Evolutionary conservation across 2,888 invertebrate genomes (phyloP).

Genomic region (Andrena camellia): DNA sequence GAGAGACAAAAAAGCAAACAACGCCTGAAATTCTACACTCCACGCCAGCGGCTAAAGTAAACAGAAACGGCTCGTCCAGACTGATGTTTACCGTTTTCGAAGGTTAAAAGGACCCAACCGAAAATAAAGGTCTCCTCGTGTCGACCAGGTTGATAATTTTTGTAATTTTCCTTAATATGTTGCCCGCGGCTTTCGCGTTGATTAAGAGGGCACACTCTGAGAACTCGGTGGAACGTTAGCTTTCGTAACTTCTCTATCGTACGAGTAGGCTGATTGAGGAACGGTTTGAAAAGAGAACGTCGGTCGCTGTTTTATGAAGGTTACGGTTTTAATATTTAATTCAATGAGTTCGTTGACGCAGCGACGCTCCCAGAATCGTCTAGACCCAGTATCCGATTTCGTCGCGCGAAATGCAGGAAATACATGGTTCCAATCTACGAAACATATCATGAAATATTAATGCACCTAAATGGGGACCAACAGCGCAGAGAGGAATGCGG

Average conservation of each 20-base stretch:
- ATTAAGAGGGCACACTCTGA: neutral
- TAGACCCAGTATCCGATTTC: neutral
- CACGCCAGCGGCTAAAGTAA: neutral
- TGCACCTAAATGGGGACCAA: too few species aligned
- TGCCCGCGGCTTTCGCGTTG: neutral
- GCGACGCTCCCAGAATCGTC: neutral
- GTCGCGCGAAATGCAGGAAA: neutral
- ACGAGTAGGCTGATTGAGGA: neutral
- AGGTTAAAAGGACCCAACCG: neutral
- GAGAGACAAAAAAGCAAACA: neutral
- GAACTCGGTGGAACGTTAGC: neutral
- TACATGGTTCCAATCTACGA: neutral
- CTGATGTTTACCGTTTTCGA: neutral
- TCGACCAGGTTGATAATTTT: neutral
- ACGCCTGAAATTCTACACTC: constrained; percentile 16
- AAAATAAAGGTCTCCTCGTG: neutral
- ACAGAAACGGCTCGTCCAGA: neutral
- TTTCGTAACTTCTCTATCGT: neutral
- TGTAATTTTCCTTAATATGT: neutral
- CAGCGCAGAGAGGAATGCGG: neutral
- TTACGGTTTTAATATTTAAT: neutral
- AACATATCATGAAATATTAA: neutral
- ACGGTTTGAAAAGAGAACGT: neutral
- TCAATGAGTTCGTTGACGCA: neutral
- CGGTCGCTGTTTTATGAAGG: neutral